phyloP scores from a whole-genome alignment of 2,888 invertebrate species.

The Holacanthella duospinosa region DNA sequence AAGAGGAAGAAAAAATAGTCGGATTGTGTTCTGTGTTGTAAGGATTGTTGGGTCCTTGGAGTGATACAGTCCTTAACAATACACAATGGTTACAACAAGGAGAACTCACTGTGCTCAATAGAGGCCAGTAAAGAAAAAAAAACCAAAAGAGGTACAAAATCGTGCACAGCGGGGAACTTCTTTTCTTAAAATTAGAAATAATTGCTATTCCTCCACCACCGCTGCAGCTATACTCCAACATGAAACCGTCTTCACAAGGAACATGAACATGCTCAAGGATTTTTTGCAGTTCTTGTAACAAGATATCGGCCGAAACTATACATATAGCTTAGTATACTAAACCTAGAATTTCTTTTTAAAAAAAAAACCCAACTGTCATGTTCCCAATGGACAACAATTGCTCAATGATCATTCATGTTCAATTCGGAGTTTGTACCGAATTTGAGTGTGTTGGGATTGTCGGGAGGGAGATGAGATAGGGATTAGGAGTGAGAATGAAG shows the following conservation, averaged over 20 bases:
- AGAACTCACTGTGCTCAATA: background rate
- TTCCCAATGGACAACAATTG: no score
- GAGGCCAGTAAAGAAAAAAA: background rate
- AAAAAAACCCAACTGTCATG: background rate
- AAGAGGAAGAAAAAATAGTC: background rate
- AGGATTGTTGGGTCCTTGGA: background rate
- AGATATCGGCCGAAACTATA: no score
- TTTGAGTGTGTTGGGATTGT: no score
- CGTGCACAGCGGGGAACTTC: constrained; percentile 7
- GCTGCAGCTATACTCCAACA: no score
- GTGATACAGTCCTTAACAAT: background rate
- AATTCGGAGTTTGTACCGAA: no score
- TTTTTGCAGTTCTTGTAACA: no score
- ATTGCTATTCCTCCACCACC: no score
- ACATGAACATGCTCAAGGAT: no score
- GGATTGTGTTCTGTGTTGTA: constrained; percentile 3
- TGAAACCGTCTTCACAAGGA: no score
- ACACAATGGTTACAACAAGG: background rate
- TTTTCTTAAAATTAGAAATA: constrained; percentile 11
- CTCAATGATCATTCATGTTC: no score
- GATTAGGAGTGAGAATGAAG: background rate
- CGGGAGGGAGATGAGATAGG: no score
- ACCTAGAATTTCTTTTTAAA: background rate
- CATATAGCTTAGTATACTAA: background rate
- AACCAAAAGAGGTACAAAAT: constrained; percentile 3